Base-by-base conservation (phyloP, 2,797 vertebrate genomes). In the Botia kubotai region DNA sequence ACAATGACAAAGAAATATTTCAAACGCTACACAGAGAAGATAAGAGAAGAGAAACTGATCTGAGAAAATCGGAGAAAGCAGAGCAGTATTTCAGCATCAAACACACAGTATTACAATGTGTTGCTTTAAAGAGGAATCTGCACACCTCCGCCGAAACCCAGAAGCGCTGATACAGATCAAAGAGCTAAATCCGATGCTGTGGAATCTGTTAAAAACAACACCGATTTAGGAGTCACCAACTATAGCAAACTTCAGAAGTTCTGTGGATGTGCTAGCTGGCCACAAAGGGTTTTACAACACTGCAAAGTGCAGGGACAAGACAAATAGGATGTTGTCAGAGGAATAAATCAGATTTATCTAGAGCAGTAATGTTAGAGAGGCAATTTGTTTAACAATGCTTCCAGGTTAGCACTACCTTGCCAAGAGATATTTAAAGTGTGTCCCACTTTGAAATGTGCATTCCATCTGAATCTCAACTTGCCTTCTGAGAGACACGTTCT, bases 371-470 rank as follows among this genome's bases (percentile, higher is more conserved):
- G 77, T 58, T 88, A 84, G 50, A 88, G 78, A 68, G 84, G 83
- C 83, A 90, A 89, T 87, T 90, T 91, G 90, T 91, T 93, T 87
- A 89, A 87, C 86, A 89, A 81, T 88, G 75, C 77, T 85, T 89
- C 81, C 85, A 89, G 90, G 89, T 91, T 91, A 90, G 83, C 48
- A 48, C 84, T 82, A 86, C 75, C 76, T 87, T 84, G 68, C 23
- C 75, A 71, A 65, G 50, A 79, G 85, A 83, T 86, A 79, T 82
- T 81, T 88, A 86, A 87, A 89, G 72, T 53, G 75, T 84, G 88
- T 72, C 82, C 81, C 58, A 70, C 83, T 85, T 90, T 92, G 87
- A 89, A 89, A 83, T 79, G 71, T 73, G 75, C 19, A 77, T 78
- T 89, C 89, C 84, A 88, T 89, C 89, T 87, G n/a, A 67, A 52